phyloP scores from a whole-genome alignment of 2,797 vertebrate genomes.

The Pseudomugil gertrudae region DNA sequence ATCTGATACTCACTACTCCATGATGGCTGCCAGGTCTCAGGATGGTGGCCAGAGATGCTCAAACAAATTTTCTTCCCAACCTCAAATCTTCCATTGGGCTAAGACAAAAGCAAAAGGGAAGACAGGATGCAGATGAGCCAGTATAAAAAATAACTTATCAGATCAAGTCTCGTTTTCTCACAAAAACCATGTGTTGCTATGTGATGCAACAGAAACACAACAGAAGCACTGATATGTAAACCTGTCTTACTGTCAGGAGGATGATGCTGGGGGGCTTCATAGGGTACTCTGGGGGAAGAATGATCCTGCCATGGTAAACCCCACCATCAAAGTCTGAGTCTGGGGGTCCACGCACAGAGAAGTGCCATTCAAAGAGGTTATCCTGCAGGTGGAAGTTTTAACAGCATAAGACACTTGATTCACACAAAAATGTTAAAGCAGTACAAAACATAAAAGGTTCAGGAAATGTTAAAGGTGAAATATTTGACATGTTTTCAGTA shows the following conservation, averaged over 20 bases:
- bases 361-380: constrained; percentile 99
- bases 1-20: constrained; percentile 93
- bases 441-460: too few species aligned
- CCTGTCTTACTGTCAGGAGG: constrained; percentile 89
- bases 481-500: too few species aligned
- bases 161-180: background rate
- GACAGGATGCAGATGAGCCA: background rate
- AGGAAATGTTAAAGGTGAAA: too few species aligned
- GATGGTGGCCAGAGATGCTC: constrained; percentile 98
- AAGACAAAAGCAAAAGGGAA: background rate
- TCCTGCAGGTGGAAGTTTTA: constrained; percentile 80
- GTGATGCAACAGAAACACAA: too few species aligned
- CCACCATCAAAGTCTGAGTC: constrained; percentile 98
- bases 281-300: constrained; percentile 96
- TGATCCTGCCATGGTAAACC: constrained; percentile 95
- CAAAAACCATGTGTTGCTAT: too few species aligned
- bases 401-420: too few species aligned
- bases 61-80: constrained; percentile 99
- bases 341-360: constrained; percentile 95
- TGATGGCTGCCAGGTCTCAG: constrained; percentile 98
- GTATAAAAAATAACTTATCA: constrained; percentile 20
- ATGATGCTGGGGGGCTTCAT: constrained; percentile 99
- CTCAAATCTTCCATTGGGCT: constrained; percentile 98
- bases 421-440: too few species aligned
- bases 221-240: too few species aligned